Base-by-base conservation (phyloP, 2,113 vertebrate genomes). In the Aphyosemion australe region DNA sequence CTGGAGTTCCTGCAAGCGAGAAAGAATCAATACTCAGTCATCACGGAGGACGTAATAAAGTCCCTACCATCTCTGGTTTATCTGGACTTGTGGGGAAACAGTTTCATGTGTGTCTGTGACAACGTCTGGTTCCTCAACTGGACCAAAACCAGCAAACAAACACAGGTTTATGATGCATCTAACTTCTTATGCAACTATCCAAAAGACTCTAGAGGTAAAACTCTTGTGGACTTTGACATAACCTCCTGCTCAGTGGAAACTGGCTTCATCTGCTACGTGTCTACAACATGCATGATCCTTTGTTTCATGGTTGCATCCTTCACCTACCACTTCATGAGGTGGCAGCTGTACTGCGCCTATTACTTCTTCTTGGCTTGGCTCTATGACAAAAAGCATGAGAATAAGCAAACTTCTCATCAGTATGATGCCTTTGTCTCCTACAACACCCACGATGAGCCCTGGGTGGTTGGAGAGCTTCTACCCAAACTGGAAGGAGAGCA, bases 381-480 rank as follows among this genome's bases (percentile, higher is more conserved):
- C 12, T 84, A 83, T 14, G 82, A 94, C 2, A 65, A 18, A 37
- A 90, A 84, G 54, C 19, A 72, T 10, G 85, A 63, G 45, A 72
- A 80, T 48, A 84, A 5, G 19, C 20, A 53, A 67, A 63, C 14
- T 49, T n/a, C 32, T 0, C 8, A 65, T 19, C 77, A 78, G 58
- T 94, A 93, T 2, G 93, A 94, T 0, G 91, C 93, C 16, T 94
- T 94, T 15, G 69, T 94, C 68, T 94, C 92, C 31, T 94, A 94
- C 50, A 93, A 93, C 21, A 8, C 10, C 52, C 61, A 88, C 0
- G 92, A 94, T 39, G 92, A 94, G 66, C 53, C 55, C 14, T 93
- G 91, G 93, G 90, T 94, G 46, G 59, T 88, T 9, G 12, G 47
- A 14, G 59, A 91, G 45, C 79, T 94, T 47, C 10, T 93, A 32